A percentile compares a stretch with the other conserved stretches of the same genome.
Evolutionary conservation across 2,797 vertebrate species (phyloP).

Genomic region (Arctocebus calabarensis): DNA sequence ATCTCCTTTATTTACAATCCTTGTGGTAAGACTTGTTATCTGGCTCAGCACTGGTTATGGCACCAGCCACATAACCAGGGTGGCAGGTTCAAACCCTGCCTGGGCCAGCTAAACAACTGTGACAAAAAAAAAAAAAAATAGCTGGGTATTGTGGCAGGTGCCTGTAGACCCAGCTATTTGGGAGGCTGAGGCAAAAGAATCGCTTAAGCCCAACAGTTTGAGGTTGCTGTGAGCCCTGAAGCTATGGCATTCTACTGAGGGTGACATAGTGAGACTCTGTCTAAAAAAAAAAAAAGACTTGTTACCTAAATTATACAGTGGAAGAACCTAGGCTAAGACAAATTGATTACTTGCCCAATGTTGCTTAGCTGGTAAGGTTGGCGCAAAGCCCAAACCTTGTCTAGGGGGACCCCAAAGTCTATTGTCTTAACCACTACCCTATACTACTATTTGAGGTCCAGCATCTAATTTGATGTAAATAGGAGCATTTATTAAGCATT

Average conservation of each 20-base stretch:
- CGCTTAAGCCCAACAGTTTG: too few relatives aligned
- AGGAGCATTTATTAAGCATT: neutral
- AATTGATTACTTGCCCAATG: neutral
- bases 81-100: too few relatives aligned
- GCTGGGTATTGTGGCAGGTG: too few relatives aligned
- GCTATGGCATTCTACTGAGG: too few relatives aligned
- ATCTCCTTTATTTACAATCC: neutral
- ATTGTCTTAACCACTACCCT: neutral
- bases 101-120: too few relatives aligned
- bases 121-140: too few relatives aligned
- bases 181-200: too few relatives aligned
- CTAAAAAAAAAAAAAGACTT: neutral
- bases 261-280: too few relatives aligned
- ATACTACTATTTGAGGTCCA: neutral
- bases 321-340: neutral
- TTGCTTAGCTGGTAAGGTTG: neutral
- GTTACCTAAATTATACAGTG: neutral
- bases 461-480: slow-evolving; percentile 13
- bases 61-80: too few relatives aligned
- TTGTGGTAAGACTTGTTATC: neutral
- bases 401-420: rapidly evolving
- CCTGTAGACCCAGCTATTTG: too few relatives aligned
- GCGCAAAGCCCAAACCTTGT: neutral
- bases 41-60: too few relatives aligned
- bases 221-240: too few relatives aligned